Evolutionary conservation across 2,113 vertebrate species (phyloP).

Genomic region (Conger conger): DNA sequence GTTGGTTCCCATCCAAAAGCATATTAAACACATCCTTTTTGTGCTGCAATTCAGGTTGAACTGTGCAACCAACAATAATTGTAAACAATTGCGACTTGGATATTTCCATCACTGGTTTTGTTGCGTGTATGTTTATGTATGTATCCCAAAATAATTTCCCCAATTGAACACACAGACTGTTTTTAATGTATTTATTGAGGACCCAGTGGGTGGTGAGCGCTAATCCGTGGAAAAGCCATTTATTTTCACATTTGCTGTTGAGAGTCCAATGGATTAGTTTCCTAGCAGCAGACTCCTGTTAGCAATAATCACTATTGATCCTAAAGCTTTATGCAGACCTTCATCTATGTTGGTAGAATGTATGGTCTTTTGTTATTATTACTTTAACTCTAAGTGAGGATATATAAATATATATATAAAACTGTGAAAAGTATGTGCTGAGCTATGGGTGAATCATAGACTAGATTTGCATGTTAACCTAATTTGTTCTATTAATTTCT

Average conservation of each 20-base stretch:
- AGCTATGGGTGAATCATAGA: constrained; percentile 83
- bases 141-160: constrained; percentile 32
- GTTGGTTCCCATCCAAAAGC: not conserved
- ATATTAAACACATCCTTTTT: not conserved
- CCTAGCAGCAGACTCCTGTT: constrained; percentile 62
- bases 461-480: constrained; percentile 85
- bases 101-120: constrained; percentile 23
- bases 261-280: constrained; percentile 30
- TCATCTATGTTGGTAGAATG: constrained; percentile 62
- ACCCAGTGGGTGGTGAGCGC: constrained; percentile 58
- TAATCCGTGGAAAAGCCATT: constrained; percentile 67
- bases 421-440: constrained; percentile 81
- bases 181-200: constrained; percentile 56
- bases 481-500: constrained; percentile 67
- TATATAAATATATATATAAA: constrained; percentile 59
- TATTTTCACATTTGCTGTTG: constrained; percentile 62
- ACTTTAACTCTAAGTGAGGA: constrained; percentile 59
- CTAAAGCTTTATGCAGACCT: constrained; percentile 79
- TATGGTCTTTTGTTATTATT: constrained; percentile 72
- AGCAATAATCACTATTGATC: constrained; percentile 75
- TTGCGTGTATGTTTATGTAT: constrained; percentile 31
- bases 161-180: constrained; percentile 45
- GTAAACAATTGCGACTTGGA: constrained; percentile 12
- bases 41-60: not conserved
- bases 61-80: not conserved